A percentile compares a stretch with the other conserved stretches of the same genome.
Conservation (phyloP, 35 echinoderm and acorn worm genomes). For the Apostichopus japonicus region DNA sequence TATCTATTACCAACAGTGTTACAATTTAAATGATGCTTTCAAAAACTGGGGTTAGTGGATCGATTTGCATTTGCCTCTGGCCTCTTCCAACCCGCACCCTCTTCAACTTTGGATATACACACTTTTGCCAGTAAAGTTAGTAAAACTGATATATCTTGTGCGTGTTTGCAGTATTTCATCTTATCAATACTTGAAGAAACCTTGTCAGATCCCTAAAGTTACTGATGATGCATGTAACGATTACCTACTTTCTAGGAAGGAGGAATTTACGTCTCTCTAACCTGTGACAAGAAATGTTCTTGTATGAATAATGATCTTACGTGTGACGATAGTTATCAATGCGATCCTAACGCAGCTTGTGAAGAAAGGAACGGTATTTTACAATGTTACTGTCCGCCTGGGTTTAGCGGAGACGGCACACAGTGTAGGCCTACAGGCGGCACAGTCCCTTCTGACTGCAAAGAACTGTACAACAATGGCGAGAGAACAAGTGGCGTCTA, state of each 20-base stretch:
- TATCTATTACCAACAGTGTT: too few species aligned
- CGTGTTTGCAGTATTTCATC: too few species aligned
- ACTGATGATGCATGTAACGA: background rate
- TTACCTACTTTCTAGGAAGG: background rate
- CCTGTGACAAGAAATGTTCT: background rate
- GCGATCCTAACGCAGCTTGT: constrained; percentile 4
- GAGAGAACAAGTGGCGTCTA: background rate
- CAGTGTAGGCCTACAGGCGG: background rate
- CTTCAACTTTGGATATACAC: too few species aligned
- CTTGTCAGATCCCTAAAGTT: too few species aligned
- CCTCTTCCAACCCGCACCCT: too few species aligned
- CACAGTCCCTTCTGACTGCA: background rate
- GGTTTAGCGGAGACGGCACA: background rate
- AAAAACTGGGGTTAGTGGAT: too few species aligned
- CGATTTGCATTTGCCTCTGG: too few species aligned
- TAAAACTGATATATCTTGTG: too few species aligned
- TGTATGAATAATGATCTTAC: background rate
- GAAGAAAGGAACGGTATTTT: background rate
- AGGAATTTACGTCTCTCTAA: background rate
- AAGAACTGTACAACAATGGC: background rate
- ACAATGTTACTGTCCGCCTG: background rate
- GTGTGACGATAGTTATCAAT: background rate
- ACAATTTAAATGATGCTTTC: too few species aligned
- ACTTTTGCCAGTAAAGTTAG: background rate
- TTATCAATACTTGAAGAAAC: background rate